These are phyloP conservation scores for Drosophila yakuba DNA, from an alignment of 1,140 invertebrate species.

Conservation along the genomic window DNA sequence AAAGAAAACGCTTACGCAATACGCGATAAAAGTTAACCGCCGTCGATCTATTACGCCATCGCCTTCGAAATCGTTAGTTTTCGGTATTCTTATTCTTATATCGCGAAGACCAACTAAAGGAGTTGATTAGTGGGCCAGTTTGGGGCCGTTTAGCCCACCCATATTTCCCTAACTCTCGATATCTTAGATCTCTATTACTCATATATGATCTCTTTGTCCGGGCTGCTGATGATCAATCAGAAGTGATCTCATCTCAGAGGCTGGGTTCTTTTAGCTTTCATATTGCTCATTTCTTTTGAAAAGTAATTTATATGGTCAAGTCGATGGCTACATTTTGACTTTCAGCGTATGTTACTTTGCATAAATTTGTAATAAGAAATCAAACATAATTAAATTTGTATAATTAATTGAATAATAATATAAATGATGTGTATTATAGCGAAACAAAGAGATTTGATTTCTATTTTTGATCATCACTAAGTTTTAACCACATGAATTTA, in stretches of 20 bases:
- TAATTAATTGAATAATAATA: too few species aligned
- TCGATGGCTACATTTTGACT: background rate
- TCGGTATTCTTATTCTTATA: constrained; percentile 3
- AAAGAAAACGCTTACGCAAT: constrained; percentile 48
- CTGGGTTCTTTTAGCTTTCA: constrained; percentile 9
- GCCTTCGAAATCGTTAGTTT: constrained; percentile 25
- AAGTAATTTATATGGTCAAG: constrained; percentile 6
- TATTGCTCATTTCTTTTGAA: constrained; percentile 19
- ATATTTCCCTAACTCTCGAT: background rate
- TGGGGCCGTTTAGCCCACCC: constrained; percentile 1
- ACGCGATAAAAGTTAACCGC: constrained; percentile 47
- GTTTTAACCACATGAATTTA: background rate
- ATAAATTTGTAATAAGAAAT: too few species aligned
- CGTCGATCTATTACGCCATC: constrained; percentile 79
- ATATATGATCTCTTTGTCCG: constrained; percentile 15
- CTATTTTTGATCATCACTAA: too few species aligned
- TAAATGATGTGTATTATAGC: too few species aligned
- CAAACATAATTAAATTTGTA: too few species aligned
- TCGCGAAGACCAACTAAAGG: background rate
- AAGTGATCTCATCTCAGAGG: constrained; percentile 39
- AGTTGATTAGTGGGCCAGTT: constrained; percentile 51
- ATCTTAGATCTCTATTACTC: background rate
- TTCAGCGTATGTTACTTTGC: too few species aligned
- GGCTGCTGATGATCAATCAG: constrained; percentile 35
- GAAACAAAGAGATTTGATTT: too few species aligned